Evolutionary conservation across 2,113 vertebrate species (phyloP).

Genomic region (Zosterops lateralis): DNA sequence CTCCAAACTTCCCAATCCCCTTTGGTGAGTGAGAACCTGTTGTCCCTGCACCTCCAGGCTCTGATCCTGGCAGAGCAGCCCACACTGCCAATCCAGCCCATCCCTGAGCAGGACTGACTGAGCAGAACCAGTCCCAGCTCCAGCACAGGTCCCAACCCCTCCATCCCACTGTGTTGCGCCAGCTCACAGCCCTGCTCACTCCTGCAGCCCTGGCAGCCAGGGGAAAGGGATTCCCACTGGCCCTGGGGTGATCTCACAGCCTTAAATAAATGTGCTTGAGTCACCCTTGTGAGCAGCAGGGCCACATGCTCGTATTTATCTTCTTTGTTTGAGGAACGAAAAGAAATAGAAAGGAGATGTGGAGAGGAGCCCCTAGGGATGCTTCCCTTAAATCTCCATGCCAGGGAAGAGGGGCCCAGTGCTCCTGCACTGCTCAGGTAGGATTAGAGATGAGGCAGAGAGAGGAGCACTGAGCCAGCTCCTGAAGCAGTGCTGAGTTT

Average conservation of each 20-base stretch:
- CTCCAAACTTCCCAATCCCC: background rate
- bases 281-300: background rate
- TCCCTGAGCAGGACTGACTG: fast-evolving
- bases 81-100: background rate
- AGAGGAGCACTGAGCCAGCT: background rate
- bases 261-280: background rate
- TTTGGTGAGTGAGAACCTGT: fast-evolving
- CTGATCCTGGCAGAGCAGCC: background rate
- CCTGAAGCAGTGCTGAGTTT: background rate
- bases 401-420: background rate
- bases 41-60: background rate
- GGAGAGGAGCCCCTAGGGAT: background rate
- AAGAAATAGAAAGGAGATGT: background rate
- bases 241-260: background rate
- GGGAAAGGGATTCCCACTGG: background rate
- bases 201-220: background rate
- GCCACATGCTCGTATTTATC: background rate
- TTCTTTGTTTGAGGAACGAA: background rate
- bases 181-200: background rate
- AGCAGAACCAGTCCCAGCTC: background rate
- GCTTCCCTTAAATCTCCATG: background rate
- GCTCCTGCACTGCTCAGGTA: background rate
- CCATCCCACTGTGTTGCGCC: no score
- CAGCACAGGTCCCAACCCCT: background rate
- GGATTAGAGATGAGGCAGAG: background rate